These are phyloP conservation scores for Drosophila rufa DNA, from an alignment of 1,140 invertebrate genomes.

Conservation along the genomic window DNA sequence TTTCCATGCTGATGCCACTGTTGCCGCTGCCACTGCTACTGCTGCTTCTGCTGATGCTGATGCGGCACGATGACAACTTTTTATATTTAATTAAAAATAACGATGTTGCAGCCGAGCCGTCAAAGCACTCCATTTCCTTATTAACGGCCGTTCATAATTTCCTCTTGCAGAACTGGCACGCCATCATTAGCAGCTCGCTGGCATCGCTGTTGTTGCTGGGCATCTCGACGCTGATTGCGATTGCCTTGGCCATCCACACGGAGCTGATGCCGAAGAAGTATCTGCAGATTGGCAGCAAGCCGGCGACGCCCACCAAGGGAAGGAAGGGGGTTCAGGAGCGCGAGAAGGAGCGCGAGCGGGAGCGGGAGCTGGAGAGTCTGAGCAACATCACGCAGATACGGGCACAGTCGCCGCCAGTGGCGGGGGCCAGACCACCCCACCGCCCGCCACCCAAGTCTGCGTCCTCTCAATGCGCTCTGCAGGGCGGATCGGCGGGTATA, in stretches of 20 bases:
- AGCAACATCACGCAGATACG: constrained; percentile 76
- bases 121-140: constrained; percentile 64
- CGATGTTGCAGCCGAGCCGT: constrained; percentile 62
- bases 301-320: constrained; percentile 28
- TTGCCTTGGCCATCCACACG: constrained; percentile 82
- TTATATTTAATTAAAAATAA: constrained; percentile 83
- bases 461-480: constrained; percentile 2
- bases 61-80: constrained; percentile 66
- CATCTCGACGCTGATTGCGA: constrained; percentile 83
- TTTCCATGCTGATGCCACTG: background rate
- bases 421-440: constrained; percentile 1
- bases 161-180: constrained; percentile 80
- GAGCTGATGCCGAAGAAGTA: constrained; percentile 84
- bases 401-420: constrained; percentile 51
- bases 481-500: constrained; percentile 62
- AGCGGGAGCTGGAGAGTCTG: constrained; percentile 56
- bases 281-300: constrained; percentile 68
- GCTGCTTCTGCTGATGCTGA: constrained; percentile 15
- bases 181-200: constrained; percentile 82
- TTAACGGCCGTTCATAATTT: constrained; percentile 66
- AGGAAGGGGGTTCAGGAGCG: constrained; percentile 42
- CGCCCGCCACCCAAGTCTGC: constrained; percentile 4
- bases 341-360: constrained; percentile 39
- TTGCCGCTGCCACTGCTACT: constrained; percentile 9
- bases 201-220: constrained; percentile 81